These are phyloP conservation scores for Phoxinus dragarum DNA, from an alignment of 2,797 vertebrate genomes.

Conservation along the genomic window DNA sequence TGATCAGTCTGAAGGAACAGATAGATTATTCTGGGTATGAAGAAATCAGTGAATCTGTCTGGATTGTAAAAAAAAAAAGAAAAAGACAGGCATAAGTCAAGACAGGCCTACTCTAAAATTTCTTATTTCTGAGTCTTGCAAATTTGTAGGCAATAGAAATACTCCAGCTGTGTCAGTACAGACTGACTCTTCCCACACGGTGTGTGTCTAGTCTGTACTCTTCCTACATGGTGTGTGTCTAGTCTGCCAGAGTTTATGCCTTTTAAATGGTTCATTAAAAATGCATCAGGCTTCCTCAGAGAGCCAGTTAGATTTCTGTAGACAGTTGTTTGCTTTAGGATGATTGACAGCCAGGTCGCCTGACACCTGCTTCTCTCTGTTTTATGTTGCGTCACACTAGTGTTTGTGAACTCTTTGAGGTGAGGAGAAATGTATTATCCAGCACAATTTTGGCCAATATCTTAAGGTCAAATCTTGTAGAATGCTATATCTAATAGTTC, in stretches of 20 bases:
- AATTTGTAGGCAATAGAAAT: not conserved
- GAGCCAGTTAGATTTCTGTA: conserved; percentile 38
- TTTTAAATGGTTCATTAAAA: conserved; percentile 57
- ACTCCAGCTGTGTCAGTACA: not conserved
- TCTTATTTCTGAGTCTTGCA: conserved; percentile 3
- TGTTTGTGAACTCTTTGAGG: not conserved
- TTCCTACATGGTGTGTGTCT: conserved; percentile 30
- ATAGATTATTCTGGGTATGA: not conserved
- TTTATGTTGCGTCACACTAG: not conserved
- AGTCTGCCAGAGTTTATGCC: conserved; percentile 35
- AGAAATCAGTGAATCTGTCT: not conserved
- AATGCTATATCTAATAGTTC: not conserved
- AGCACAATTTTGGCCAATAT: not conserved
- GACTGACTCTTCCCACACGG: conserved; percentile 18
- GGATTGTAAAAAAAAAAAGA: not conserved
- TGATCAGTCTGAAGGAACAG: not conserved
- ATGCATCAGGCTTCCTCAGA: conserved; percentile 29
- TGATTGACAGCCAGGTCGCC: conserved; percentile 15
- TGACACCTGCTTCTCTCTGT: not conserved
- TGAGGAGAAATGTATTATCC: not conserved
- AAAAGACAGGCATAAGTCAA: not conserved
- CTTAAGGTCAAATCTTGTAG: not conserved
- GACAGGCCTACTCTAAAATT: not conserved
- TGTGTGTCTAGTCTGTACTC: conserved; percentile 19
- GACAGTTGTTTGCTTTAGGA: not conserved